phyloP scores from a whole-genome alignment of 1,140 invertebrate species.

The Ganaspis sp. region DNA sequence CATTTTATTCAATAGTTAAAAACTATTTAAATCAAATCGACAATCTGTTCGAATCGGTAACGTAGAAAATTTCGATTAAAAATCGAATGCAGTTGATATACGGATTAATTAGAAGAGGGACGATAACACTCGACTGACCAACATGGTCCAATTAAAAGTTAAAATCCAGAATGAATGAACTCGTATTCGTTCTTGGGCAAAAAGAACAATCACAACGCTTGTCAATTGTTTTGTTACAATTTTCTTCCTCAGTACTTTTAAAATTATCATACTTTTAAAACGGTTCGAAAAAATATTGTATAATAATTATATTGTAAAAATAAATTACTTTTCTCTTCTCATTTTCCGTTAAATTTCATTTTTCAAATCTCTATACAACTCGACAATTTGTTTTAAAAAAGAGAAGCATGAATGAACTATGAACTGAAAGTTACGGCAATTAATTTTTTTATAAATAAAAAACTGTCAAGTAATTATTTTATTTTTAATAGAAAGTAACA shows the following conservation, averaged over 20 bases:
- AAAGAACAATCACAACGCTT: background rate
- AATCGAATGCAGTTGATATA: background rate
- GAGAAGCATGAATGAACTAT: too few relatives aligned
- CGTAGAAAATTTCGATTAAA: background rate
- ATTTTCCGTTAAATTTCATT: too few relatives aligned
- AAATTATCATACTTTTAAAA: too few relatives aligned
- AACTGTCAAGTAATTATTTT: too few relatives aligned
- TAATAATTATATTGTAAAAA: too few relatives aligned
- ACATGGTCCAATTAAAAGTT: slow-evolving; percentile 56
- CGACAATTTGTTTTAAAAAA: too few relatives aligned
- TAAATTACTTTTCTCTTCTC: too few relatives aligned
- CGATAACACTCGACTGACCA: background rate
- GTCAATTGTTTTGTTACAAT: background rate
- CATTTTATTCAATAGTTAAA: background rate
- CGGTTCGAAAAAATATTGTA: too few relatives aligned
- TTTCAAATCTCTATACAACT: too few relatives aligned
- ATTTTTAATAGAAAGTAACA: too few relatives aligned
- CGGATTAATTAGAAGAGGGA: background rate
- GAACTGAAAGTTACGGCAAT: too few relatives aligned
- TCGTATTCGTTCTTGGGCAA: background rate
- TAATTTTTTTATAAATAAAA: too few relatives aligned
- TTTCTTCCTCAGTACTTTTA: background rate
- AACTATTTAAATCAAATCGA: background rate
- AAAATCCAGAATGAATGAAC: slow-evolving; percentile 40
- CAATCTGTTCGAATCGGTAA: background rate